Percentiles rank a stretch among this genome's conserved stretches.
Conservation (phyloP, 2,797 vertebrate species). For the Takifugu rubripes region DNA sequence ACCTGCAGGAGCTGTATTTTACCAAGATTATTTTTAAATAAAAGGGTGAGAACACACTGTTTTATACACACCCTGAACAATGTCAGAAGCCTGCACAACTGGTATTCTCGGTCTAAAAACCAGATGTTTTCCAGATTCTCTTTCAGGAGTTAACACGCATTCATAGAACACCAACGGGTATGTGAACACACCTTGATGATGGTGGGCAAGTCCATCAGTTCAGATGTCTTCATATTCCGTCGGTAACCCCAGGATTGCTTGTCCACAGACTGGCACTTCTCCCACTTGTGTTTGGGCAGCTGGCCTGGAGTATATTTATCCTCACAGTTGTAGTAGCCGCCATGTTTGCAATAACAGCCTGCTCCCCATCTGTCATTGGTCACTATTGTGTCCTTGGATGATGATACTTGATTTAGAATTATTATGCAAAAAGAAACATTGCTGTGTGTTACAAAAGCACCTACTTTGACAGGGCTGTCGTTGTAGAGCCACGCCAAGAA, state of each 20-base stretch:
- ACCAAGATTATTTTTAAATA: no score
- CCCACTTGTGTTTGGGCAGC: slow-evolving; percentile 90
- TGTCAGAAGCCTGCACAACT: no score
- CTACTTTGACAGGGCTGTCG: slow-evolving; percentile 91
- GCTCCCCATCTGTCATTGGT: slow-evolving; percentile 95
- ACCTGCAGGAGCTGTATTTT: no score
- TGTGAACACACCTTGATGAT: slow-evolving; percentile 73
- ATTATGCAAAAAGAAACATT: no score
- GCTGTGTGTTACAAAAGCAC: not conserved
- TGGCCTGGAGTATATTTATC: slow-evolving; percentile 85
- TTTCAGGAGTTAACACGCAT: no score
- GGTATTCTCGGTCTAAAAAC: no score
- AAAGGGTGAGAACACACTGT: not conserved
- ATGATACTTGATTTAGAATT: not conserved
- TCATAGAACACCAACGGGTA: not conserved
- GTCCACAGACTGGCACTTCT: slow-evolving; percentile 93
- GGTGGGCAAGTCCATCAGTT: slow-evolving; percentile 74
- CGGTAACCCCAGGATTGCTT: slow-evolving; percentile 89
- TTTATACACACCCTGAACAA: not conserved
- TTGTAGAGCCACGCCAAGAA: slow-evolving; percentile 98
- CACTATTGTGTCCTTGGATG: slow-evolving; percentile 82
- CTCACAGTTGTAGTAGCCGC: slow-evolving; percentile 90
- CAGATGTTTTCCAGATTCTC: no score
- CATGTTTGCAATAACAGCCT: slow-evolving; percentile 86
- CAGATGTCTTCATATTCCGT: slow-evolving; percentile 76